A percentile compares a stretch with the other conserved stretches of the same genome.
Conservation (phyloP, 2,797 vertebrate genomes). For the Phalloptychus januarius region DNA sequence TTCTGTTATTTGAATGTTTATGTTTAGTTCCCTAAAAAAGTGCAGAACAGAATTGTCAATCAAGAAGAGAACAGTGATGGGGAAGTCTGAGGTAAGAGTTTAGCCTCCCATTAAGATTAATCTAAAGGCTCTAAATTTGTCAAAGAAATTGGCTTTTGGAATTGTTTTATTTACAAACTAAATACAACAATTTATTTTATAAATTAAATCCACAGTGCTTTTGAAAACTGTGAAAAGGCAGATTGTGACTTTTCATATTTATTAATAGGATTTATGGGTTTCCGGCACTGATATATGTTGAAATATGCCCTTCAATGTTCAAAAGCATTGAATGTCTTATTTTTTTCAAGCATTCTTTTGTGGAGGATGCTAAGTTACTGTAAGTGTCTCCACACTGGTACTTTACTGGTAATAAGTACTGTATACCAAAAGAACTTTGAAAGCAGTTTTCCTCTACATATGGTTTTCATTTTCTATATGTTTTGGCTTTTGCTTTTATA, state of each 20-base stretch:
- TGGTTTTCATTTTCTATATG: conserved; percentile 25
- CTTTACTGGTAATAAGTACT: conserved; percentile 51
- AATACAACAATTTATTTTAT: background rate
- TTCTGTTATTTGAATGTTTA: no score
- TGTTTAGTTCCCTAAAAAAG: background rate
- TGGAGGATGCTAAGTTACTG: conserved; percentile 37
- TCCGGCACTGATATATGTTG: background rate
- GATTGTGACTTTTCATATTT: background rate
- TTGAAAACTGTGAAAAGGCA: background rate
- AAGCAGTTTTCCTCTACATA: conserved; percentile 11
- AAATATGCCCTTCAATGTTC: conserved; percentile 2
- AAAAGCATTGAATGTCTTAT: background rate
- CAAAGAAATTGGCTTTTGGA: background rate
- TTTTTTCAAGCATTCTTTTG: conserved; percentile 7
- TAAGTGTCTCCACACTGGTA: conserved; percentile 68
- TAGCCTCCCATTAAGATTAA: background rate
- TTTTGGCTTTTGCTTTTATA: conserved; percentile 30
- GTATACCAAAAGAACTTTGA: conserved; percentile 30
- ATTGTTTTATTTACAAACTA: background rate
- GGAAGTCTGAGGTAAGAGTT: background rate
- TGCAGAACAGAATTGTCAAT: background rate
- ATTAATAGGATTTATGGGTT: background rate
- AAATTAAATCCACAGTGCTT: no score
- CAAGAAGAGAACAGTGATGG: background rate
- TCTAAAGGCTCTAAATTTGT: background rate